These are phyloP conservation scores for Sparidentex hasta DNA, from an alignment of 2,797 vertebrate species.

Conservation along the genomic window DNA sequence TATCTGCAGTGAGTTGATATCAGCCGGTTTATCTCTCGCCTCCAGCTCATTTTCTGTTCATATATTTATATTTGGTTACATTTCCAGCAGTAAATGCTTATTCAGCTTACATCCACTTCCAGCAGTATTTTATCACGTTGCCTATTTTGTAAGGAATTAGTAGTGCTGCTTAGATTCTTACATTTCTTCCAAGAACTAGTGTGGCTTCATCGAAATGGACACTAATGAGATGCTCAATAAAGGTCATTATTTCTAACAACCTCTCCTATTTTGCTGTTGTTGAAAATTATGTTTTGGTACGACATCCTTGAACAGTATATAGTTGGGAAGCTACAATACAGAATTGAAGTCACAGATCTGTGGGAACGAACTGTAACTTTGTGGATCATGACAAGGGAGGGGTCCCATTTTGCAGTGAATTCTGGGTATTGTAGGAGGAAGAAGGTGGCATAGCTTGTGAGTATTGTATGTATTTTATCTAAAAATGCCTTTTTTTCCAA, in stretches of 20 bases:
- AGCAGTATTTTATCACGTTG: neutral
- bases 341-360: neutral
- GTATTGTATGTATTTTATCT: neutral
- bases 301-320: constrained; percentile 4
- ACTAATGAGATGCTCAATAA: constrained; percentile 37
- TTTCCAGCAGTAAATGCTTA: neutral
- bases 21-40: no score
- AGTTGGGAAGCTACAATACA: neutral
- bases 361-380: no score
- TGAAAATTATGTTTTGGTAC: constrained; percentile 1
- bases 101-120: neutral
- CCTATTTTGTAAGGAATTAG: neutral
- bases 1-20: neutral
- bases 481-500: neutral
- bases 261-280: constrained; percentile 15
- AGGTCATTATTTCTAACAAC: constrained; percentile 33
- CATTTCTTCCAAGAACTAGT: neutral
- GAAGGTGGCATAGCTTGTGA: neutral
- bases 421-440: neutral
- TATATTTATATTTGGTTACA: neutral
- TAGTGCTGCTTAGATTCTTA: neutral
- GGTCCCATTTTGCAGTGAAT: neutral
- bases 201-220: constrained; percentile 22
- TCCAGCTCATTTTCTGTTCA: neutral
- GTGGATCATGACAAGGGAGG: no score